Base-by-base conservation (phyloP, 2,888 invertebrate species). In the Cheilosia grossa region DNA sequence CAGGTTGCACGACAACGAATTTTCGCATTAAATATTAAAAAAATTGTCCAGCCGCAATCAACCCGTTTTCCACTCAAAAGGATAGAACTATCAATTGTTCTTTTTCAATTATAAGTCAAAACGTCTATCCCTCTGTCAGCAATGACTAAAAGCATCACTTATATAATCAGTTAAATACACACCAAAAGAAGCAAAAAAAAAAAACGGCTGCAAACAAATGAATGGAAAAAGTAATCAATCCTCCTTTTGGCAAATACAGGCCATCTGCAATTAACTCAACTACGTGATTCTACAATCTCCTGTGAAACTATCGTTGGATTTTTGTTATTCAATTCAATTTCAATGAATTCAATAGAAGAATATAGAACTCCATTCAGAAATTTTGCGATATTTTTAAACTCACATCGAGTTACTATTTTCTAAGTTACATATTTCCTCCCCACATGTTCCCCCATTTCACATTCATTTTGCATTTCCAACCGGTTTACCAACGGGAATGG, bases 201-300 rank as follows among this genome's bases (percentile, higher is more conserved):
- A 30, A 9, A 9, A 9, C 9, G 3, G 2, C 3, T 47, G 10
- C 7, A 10, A 6, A 47, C 2, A 47, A 47, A 47, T 9, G 19
- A 17, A 19, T 19, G 17, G 47, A 17, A 17, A 47, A 17, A 47
- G 47, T 42, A 67, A 67, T 67, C 54, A 67, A 67, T 42, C 66
- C 54, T 42, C 54, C 27, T 44, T 30, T 67, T 30, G 19, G 67
- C 19, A 67, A 67, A 54, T 42, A 67, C 42, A 19, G 19, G 19
- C 21, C 61, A n/a, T 4, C 54, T 21, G 27, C 54, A 67, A 67
- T 67, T 67, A 67, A 67, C 30, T 30, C 24, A 24, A 15, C 51
- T 54, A 54, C 67, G 54, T 67, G 67, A 54, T 44, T 42, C 10
- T 37, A 3, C 33, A 37, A 37, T 13, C 44, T 24, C 27, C 19